phyloP scores from a whole-genome alignment of 2,888 invertebrate species.

The Brassicogethes aeneus region DNA sequence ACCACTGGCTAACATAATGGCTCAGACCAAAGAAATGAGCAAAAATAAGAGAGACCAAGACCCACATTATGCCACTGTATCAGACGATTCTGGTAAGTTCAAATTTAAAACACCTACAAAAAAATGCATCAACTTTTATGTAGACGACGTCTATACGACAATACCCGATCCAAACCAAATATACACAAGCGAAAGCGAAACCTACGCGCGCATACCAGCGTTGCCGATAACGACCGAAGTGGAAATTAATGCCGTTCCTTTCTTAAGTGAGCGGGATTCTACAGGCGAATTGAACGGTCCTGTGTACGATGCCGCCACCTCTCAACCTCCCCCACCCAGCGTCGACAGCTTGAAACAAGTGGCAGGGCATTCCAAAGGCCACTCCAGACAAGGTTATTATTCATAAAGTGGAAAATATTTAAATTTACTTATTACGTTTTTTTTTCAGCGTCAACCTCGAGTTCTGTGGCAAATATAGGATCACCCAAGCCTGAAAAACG shows the following conservation, averaged over 20 bases:
- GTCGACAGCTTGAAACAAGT: conserved; percentile 53
- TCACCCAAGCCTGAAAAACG: conserved; percentile 86
- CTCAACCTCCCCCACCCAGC: conserved; percentile 52
- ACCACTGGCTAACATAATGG: conserved; percentile 71
- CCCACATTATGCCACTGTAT: conserved; percentile 82
- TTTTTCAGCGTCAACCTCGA: conserved; percentile 57
- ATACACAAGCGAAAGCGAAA: conserved; percentile 73
- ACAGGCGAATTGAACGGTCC: conserved; percentile 25
- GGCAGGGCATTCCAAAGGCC: conserved; percentile 49
- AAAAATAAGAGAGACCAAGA: conserved; percentile 44
- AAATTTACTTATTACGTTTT: too few relatives aligned
- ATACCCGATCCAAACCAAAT: conserved; percentile 69
- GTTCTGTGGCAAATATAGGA: conserved; percentile 52
- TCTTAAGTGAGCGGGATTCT: conserved; percentile 7
- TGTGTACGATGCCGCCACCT: conserved; percentile 38
- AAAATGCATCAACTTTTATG: conserved; percentile 4
- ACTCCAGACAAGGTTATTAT: conserved; percentile 50
- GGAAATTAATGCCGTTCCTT: conserved; percentile 31
- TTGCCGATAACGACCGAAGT: conserved; percentile 34
- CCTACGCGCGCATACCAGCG: conserved; percentile 76
- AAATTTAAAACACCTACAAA: background rate
- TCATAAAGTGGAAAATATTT: background rate
- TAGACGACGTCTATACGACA: conserved; percentile 86
- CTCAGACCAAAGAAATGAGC: conserved; percentile 47
- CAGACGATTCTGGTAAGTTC: conserved; percentile 73